Evolutionary conservation across 2,888 invertebrate genomes (phyloP), one percentile per base, ranked within the genome.

Genomic region (Pasiphila rectangulata): DNA sequence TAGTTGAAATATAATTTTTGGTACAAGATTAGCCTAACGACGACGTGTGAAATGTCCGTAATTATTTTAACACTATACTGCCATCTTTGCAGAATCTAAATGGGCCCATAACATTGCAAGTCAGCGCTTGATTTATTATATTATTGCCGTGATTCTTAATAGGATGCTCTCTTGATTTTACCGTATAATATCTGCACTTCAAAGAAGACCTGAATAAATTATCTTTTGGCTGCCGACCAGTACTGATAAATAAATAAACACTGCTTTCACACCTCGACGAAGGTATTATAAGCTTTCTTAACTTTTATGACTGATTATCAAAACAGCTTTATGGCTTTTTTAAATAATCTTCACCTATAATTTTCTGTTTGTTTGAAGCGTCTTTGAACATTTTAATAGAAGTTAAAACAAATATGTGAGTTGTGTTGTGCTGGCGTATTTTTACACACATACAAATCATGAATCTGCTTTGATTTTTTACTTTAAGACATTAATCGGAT

Each of bases 131-230:
- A 21, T 21, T 21, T 21, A 21, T 21, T 4, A 21, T 21, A 21
- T 21, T 32, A 19, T 10, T 34, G 12, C 4, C 2, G 13, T 9
- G 21, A 21, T 21, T 35, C 21, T 35, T 35, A 32, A 32, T 32
- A 10, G 17, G 32, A 23, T 32, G 44, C 46, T 34, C 21, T 16
- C 23, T 36, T 46, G 27, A 36, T 35, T 34, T 20, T 15, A 40
- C 23, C 9, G 7, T 37, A 41, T 29, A 45, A 23, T 36, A 23
- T 39, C 24, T 27, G 24, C 40, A 56, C 59, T 52, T 61, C 57
- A 61, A 59, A 61, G 58, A 46, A 20, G 15, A 35, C 35, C 46
- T 38, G 25, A 48, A 62, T 60, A 62, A 59, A 62, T 61, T 49
- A 58, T 41, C 23, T 54, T 43, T 56, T 61, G 58, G 46, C 56